Conservation (phyloP, 2,888 invertebrate species). For the Trissonchulus latispiculum region DNA sequence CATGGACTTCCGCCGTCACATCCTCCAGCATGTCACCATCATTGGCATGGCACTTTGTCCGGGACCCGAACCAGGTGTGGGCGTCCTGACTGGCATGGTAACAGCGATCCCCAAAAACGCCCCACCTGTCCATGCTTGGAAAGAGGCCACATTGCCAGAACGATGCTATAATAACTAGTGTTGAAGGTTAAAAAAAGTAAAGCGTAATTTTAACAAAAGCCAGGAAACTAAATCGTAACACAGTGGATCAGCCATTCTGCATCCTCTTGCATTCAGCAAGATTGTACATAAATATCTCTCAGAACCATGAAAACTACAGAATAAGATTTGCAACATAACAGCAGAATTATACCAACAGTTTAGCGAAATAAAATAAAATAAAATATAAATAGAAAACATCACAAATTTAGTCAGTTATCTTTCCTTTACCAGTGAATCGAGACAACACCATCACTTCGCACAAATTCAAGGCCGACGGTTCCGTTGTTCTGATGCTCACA, state of each 20-base stretch:
- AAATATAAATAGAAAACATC: too few species aligned
- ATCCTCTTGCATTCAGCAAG: too few species aligned
- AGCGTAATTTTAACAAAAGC: too few species aligned
- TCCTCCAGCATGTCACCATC: conserved; percentile 5
- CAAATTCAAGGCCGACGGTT: background rate
- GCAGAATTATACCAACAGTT: too few species aligned
- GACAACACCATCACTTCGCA: conserved; percentile 24
- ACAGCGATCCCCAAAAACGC: conserved; percentile 16
- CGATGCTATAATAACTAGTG: conserved; percentile 24
- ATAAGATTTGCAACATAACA: too few species aligned
- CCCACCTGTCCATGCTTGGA: conserved; percentile 5
- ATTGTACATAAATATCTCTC: too few species aligned
- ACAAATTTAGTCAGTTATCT: too few species aligned
- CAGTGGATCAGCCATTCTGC: too few species aligned
- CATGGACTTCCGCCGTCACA: background rate
- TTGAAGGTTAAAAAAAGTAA: too few species aligned
- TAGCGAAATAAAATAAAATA: too few species aligned
- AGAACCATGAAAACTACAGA: too few species aligned
- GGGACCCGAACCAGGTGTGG: conserved; percentile 19
- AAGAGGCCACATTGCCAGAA: conserved; percentile 18
- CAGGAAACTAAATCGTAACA: too few species aligned
- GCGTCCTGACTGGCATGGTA: conserved; percentile 17
- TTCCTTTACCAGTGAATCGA: conserved; percentile 14
- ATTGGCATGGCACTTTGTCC: background rate
- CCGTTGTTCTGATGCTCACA: conserved; percentile 7